These are phyloP conservation scores for Siniperca obscura DNA, from an alignment of 2,797 vertebrate species.

Conservation along the genomic window DNA sequence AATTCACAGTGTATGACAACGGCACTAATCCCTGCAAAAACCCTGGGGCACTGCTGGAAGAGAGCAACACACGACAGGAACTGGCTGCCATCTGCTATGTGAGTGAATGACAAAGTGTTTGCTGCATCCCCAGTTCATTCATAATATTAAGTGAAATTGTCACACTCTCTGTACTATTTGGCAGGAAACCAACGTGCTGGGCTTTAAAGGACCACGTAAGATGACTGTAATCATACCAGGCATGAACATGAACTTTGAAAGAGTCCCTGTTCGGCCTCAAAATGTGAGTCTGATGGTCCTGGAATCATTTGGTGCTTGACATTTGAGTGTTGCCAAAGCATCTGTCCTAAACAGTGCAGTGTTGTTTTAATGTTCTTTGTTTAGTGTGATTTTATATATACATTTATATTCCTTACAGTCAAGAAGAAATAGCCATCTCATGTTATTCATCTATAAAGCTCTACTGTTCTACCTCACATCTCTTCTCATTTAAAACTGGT, in stretches of 20 bases:
- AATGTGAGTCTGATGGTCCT: slow-evolving; percentile 85
- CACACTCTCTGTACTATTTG: background rate
- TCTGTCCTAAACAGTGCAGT: background rate
- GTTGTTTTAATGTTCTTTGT: too few species aligned
- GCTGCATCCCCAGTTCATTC: background rate
- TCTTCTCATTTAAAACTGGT: too few species aligned
- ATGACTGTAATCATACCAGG: slow-evolving; percentile 98
- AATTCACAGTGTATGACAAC: slow-evolving; percentile 96
- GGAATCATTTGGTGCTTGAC: too few species aligned
- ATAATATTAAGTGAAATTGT: background rate
- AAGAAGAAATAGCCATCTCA: too few species aligned
- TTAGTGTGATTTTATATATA: background rate
- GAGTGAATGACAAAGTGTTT: slow-evolving; percentile 73
- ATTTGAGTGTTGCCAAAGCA: background rate
- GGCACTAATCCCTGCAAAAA: slow-evolving; percentile 93
- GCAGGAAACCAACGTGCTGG: slow-evolving; percentile 97
- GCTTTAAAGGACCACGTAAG: slow-evolving; percentile 97
- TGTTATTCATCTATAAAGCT: too few species aligned
- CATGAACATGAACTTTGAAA: slow-evolving; percentile 95
- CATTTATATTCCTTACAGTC: background rate
- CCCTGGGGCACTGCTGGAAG: slow-evolving; percentile 87
- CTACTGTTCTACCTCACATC: too few species aligned
- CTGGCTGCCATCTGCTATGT: slow-evolving; percentile 96
- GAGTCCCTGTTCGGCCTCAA: slow-evolving; percentile 90
- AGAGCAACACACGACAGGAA: slow-evolving; percentile 91